phyloP scores from a whole-genome alignment of 64 coral and sea anemone genomes.

The Porites lutea region DNA sequence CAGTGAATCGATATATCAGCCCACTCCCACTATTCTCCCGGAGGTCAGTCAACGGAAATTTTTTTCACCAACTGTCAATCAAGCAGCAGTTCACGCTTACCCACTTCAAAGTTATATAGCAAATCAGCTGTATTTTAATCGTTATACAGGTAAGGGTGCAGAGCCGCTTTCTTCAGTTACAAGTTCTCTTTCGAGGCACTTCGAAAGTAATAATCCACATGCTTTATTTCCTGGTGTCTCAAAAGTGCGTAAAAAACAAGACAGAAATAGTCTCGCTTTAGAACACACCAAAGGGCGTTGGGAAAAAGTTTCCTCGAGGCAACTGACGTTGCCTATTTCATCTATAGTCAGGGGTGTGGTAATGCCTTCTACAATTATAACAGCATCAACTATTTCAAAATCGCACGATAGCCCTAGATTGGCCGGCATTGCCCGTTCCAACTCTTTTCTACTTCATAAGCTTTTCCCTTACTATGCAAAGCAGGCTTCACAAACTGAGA shows the following conservation, averaged over 20 bases:
- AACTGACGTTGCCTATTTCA: neutral
- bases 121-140: constrained; percentile 28
- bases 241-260: neutral
- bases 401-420: neutral
- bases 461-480: neutral
- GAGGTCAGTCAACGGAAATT: constrained; percentile 17
- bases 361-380: neutral
- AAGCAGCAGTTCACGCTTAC: neutral
- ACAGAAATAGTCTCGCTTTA: neutral
- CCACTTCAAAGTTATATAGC: constrained; percentile 15
- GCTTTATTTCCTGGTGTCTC: neutral
- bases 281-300: too few species aligned
- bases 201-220: too few species aligned
- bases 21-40: neutral
- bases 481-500: too few species aligned
- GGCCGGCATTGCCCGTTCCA: neutral
- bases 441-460: neutral
- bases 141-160: constrained; percentile 27
- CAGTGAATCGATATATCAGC: neutral
- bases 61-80: neutral
- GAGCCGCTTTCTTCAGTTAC: neutral
- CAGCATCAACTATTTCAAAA: neutral
- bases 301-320: neutral
- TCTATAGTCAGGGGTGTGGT: too few species aligned
- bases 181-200: neutral